Evolutionary conservation across 2,888 invertebrate genomes (phyloP).

Genomic region (Orchesella flavescens): DNA sequence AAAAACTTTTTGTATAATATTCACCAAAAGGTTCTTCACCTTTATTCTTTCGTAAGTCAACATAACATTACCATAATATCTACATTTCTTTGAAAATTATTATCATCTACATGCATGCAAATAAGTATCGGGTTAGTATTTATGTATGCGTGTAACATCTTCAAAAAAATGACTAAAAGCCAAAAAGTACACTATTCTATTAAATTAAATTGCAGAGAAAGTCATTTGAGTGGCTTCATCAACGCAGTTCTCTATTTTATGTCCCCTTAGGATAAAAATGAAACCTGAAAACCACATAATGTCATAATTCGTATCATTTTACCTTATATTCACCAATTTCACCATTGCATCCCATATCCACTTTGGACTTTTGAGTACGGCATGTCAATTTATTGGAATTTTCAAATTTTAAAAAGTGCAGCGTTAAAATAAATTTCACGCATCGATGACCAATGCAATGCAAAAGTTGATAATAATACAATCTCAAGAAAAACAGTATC

Average conservation of each 20-base stretch:
- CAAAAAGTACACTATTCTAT: constrained; percentile 33
- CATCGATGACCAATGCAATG: constrained; percentile 22
- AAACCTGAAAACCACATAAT: constrained; percentile 44
- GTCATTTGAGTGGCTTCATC: constrained; percentile 30
- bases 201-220: constrained; percentile 54
- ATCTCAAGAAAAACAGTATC: too few species aligned
- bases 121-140: too few species aligned
- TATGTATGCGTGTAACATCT: constrained; percentile 5
- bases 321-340: constrained; percentile 14
- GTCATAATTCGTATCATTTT: constrained; percentile 37
- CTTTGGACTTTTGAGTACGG: neutral
- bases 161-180: constrained; percentile 21
- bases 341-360: neutral
- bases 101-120: neutral
- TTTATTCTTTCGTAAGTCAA: neutral
- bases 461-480: neutral
- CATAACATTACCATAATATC: too few species aligned
- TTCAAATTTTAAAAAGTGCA: constrained; percentile 12
- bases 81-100: too few species aligned
- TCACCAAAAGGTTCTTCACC: constrained; percentile 52
- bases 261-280: constrained; percentile 50
- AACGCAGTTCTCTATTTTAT: constrained; percentile 34
- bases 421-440: constrained; percentile 26
- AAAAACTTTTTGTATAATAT: constrained; percentile 10
- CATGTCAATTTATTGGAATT: constrained; percentile 22